Evolutionary conservation across 2,797 vertebrate species (phyloP).

Genomic region (Aeoliscus strigatus): DNA sequence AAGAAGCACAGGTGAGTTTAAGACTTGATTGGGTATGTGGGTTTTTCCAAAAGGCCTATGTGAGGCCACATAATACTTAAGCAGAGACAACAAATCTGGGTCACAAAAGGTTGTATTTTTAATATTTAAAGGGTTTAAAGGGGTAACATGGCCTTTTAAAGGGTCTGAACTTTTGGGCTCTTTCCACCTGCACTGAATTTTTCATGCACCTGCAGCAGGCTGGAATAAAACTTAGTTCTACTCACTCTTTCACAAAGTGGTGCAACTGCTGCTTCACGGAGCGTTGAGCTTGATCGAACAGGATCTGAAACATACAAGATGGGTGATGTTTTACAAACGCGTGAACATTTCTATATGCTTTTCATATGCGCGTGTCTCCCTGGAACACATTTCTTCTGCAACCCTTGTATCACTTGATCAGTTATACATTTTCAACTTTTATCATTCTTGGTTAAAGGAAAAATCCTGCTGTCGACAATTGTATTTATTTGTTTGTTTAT

Average conservation of each 20-base stretch:
- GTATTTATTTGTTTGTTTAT: too few relatives aligned
- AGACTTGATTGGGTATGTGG: too few relatives aligned
- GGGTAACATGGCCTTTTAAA: conserved; percentile 20
- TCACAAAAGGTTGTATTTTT: conserved; percentile 8
- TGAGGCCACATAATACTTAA: too few relatives aligned
- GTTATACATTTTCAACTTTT: too few relatives aligned
- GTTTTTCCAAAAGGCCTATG: too few relatives aligned
- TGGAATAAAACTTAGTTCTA: conserved; percentile 20
- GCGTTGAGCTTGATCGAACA: conserved; percentile 96
- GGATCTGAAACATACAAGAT: conserved; percentile 77
- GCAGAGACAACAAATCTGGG: conserved; percentile 7
- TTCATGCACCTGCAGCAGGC: conserved; percentile 14
- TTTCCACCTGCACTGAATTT: conserved; percentile 28
- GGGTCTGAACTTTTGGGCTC: conserved; percentile 9
- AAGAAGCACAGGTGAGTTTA: conserved; percentile 15
- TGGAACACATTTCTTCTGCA: too few relatives aligned
- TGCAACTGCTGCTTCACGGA: conserved; percentile 94
- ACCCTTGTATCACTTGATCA: too few relatives aligned
- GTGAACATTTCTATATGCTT: neutral
- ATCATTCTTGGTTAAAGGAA: too few relatives aligned
- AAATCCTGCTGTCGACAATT: too few relatives aligned
- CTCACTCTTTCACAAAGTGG: conserved; percentile 98
- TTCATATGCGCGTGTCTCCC: too few relatives aligned
- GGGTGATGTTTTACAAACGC: too few relatives aligned
- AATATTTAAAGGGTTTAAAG: conserved; percentile 49